phyloP scores from a whole-genome alignment of 2,113 vertebrate genomes.

The Alethe castanea region DNA sequence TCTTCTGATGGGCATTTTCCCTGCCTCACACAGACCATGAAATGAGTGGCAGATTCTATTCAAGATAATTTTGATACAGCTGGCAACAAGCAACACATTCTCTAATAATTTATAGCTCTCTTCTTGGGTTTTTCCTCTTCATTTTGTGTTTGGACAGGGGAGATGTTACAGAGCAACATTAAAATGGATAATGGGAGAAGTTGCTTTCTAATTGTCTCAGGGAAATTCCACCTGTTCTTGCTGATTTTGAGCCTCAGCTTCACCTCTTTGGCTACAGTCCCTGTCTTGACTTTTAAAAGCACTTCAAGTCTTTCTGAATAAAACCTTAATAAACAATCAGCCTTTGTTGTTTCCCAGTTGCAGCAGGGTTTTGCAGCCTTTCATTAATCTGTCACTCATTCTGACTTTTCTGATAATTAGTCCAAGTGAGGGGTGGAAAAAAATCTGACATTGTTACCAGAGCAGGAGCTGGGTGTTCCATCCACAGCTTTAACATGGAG shows the following conservation, averaged over 20 bases:
- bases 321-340: not conserved
- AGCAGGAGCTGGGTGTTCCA: not conserved
- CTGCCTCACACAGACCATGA: not conserved
- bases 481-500: not conserved
- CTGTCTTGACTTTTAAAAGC: not conserved
- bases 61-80: not conserved
- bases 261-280: not conserved
- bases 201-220: not conserved
- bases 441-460: not conserved
- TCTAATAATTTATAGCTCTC: not conserved
- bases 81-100: not conserved
- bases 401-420: not conserved
- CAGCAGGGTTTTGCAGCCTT: not conserved
- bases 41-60: not conserved
- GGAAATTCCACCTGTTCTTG: not conserved
- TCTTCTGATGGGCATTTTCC: not conserved
- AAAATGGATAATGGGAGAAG: not conserved
- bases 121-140: not conserved
- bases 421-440: not conserved
- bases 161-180: not conserved
- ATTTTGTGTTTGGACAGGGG: not conserved
- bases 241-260: not conserved
- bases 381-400: conserved; percentile 5
- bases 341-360: not conserved
- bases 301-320: not conserved